These are phyloP conservation scores for Vidua chalybeata DNA, from an alignment of 2,113 vertebrate species.

Conservation along the genomic window DNA sequence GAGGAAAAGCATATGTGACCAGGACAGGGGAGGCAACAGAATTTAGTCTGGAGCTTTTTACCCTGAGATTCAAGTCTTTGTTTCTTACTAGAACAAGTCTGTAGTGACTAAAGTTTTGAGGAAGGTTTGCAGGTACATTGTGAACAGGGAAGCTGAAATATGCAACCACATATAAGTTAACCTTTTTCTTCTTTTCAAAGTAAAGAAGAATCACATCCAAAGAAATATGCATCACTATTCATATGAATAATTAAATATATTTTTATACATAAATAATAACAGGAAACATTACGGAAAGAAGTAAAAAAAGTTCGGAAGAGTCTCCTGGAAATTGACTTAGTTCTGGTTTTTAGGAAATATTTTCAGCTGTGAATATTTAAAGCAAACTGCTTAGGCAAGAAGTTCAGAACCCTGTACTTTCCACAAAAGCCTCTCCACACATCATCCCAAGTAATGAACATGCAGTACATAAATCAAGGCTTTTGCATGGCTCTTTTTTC, in stretches of 20 bases:
- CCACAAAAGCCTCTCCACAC: background rate
- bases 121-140: background rate
- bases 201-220: background rate
- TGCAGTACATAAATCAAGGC: background rate
- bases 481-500: rapidly evolving
- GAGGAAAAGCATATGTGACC: background rate
- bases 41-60: background rate
- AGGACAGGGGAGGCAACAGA: background rate
- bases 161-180: background rate
- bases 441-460: background rate
- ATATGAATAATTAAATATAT: background rate
- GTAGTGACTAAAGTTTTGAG: background rate
- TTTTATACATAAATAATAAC: background rate
- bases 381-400: background rate
- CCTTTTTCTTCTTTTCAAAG: background rate
- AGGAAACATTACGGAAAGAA: background rate
- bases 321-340: background rate
- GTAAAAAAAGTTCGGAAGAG: background rate
- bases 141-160: background rate
- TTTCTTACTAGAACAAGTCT: background rate
- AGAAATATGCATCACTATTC: background rate
- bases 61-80: background rate
- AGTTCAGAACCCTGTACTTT: background rate
- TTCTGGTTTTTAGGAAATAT: background rate
- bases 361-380: background rate